Evolutionary conservation across 2,797 vertebrate species (phyloP).

Genomic region (Choloepus didactylus): DNA sequence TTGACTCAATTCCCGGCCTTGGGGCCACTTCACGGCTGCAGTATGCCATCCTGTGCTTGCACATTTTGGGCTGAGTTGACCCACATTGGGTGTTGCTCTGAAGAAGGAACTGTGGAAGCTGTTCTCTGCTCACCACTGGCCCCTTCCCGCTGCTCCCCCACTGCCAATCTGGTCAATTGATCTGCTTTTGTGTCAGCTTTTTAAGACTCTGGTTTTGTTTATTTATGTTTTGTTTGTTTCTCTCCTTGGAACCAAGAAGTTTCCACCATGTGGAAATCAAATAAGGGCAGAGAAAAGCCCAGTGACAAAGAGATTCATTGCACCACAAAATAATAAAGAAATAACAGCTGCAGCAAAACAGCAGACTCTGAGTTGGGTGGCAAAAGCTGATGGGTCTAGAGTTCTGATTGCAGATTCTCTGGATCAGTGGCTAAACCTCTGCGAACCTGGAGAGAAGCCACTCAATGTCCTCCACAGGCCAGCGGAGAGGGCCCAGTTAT

Average conservation of each 20-base stretch:
- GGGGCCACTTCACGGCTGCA: neutral
- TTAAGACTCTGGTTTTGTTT: neutral
- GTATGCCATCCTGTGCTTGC: neutral
- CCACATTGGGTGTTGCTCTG: accelerated
- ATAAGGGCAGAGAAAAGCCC: neutral
- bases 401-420: neutral
- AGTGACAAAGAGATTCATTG: neutral
- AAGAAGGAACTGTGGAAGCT: neutral
- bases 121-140: no score
- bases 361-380: neutral
- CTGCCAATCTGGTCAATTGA: neutral
- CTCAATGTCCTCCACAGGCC: neutral
- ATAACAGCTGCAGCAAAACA: neutral
- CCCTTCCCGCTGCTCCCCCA: accelerated
- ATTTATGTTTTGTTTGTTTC: neutral
- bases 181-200: neutral
- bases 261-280: neutral
- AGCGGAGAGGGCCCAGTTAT: neutral
- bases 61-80: neutral
- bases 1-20: neutral
- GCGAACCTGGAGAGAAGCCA: neutral
- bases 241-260: neutral
- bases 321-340: neutral
- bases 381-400: neutral
- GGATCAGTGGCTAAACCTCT: neutral